Base-by-base conservation (phyloP, 1,140 invertebrate species). In the Microplitis mediator region DNA sequence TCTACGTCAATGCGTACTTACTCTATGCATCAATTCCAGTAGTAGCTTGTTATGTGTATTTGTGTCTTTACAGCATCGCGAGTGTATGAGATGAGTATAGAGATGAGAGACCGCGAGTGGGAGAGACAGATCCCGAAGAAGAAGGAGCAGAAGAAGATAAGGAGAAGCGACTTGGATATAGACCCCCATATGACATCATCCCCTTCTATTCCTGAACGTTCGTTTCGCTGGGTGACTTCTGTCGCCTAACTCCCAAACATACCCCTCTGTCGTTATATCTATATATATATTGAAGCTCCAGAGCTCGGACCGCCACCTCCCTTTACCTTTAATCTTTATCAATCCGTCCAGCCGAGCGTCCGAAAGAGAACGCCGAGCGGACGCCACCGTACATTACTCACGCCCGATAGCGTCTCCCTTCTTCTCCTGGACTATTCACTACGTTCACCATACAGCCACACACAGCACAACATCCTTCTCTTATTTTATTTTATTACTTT, bases 241-340 rank as follows among this genome's bases (percentile, higher is more conserved):
- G 85, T 86, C 84, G 84, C 84, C 84, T 85, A 84, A 83, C 81
- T 87, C 79, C 64, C 54, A 65, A 80, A 82, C 76, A 79, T 79
- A 82, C 81, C 83, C 84, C 72, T 71, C 63, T 65, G 50, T 45
- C 8, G 5, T 45, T 45, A 39, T 39, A 39, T 39, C 6, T 39
- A 6, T 39, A 45, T 45, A 45, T 45, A 8, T 45, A 4, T 23
- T 51, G n/a, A 34, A 14, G 45, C 34, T 45, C 51, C 52, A 36
- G 61, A 50, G 36, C 50, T 39, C 50, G 74, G 77, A 76, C 71
- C 79, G 77, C 78, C 81, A 82, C 80, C 82, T 83, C 82, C 80
- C 78, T 84, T 85, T 82, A 86, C 85, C 85, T 87, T 85, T 87
- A 87, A 86, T 87, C 85, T 87, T 85, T 87, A 86, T 87, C 86